Evolutionary conservation across 1,140 invertebrate genomes (phyloP).

Genomic region (Drosophila sproati): DNA sequence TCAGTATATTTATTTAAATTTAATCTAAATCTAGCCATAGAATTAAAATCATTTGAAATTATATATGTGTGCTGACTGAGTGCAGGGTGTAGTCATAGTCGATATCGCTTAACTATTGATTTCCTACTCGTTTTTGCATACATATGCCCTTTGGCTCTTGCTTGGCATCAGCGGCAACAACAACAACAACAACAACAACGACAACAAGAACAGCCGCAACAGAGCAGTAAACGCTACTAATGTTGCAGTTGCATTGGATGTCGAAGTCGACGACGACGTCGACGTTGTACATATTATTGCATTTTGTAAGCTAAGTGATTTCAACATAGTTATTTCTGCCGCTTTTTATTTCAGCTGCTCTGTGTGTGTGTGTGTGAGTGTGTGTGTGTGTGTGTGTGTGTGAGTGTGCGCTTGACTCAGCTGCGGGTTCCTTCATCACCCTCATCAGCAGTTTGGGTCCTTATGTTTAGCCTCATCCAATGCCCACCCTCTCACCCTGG

Average conservation of each 20-base stretch:
- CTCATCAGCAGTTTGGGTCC: conserved; percentile 21
- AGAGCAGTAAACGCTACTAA: conserved; percentile 69
- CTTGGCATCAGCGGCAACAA: conserved; percentile 37
- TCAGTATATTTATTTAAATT: too few species aligned
- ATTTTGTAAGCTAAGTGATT: conserved; percentile 72
- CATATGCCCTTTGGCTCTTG: conserved; percentile 67
- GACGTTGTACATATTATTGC: conserved; percentile 57
- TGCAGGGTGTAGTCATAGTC: neutral
- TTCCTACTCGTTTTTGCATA: conserved; percentile 49
- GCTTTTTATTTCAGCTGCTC: conserved; percentile 52
- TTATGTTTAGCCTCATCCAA: conserved; percentile 22
- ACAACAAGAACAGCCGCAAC: conserved; percentile 39
- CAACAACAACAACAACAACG: conserved; percentile 16
- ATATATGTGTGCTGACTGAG: neutral
- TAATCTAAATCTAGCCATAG: too few species aligned
- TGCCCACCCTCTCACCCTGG: conserved; percentile 10
- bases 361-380: neutral
- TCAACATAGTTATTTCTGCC: conserved; percentile 65
- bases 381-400: neutral
- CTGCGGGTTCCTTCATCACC: conserved; percentile 17
- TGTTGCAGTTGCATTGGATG: conserved; percentile 50
- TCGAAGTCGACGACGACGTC: conserved; percentile 3
- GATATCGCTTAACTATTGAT: neutral
- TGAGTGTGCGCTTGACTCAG: neutral
- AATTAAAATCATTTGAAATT: too few species aligned